Evolutionary conservation across 1,140 invertebrate species (phyloP).

Genomic region (Liolophura sinensis): DNA sequence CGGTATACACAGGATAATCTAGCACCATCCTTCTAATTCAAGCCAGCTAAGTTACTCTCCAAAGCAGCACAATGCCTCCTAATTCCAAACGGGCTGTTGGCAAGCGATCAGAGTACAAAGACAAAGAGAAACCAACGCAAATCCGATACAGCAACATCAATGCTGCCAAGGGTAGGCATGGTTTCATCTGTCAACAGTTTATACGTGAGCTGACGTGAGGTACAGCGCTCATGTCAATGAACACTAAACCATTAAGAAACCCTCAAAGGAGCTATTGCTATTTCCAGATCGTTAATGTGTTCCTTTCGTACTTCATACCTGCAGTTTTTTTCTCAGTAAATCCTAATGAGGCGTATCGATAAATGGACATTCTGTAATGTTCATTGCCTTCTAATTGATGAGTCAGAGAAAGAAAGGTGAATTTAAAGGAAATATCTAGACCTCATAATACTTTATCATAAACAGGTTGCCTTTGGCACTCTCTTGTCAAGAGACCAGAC

Average conservation of each 20-base stretch:
- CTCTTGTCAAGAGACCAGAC: too few species aligned
- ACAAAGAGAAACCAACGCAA: constrained; percentile 91
- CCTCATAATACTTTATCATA: too few species aligned
- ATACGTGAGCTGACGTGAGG: background rate
- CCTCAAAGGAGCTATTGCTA: too few species aligned
- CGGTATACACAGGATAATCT: too few species aligned
- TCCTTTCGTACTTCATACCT: background rate
- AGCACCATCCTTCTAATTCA: too few species aligned
- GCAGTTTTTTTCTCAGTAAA: background rate
- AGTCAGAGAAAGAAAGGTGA: too few species aligned
- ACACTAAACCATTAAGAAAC: too few species aligned
- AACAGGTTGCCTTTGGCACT: too few species aligned
- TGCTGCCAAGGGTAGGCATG: constrained; percentile 89
- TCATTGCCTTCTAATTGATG: background rate
- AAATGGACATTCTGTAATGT: background rate
- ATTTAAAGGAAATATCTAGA: too few species aligned
- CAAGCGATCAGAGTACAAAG: constrained; percentile 55
- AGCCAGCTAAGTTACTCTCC: too few species aligned
- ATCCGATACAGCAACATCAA: constrained; percentile 95
- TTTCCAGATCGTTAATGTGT: too few species aligned
- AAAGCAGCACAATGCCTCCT: too few species aligned
- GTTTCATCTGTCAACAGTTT: background rate
- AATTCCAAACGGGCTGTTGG: background rate
- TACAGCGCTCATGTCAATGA: background rate
- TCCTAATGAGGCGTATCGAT: background rate